Evolutionary conservation across 1,140 invertebrate species (phyloP), one percentile per base, ranked within the genome.

Genomic region (Laupala kohalensis): DNA sequence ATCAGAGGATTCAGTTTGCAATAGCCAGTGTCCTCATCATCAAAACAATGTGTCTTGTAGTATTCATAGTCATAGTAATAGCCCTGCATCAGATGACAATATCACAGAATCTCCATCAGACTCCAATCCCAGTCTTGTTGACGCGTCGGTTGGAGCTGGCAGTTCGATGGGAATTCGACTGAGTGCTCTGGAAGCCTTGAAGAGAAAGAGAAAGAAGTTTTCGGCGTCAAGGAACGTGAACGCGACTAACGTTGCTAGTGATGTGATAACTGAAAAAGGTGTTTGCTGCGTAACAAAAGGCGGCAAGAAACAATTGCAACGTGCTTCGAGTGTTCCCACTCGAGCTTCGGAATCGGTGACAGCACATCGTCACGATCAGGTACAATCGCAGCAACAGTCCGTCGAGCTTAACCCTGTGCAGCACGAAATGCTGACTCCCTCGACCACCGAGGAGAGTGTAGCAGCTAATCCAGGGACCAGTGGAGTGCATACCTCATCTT

Each of bases 1-100:
- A 76, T 93, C 91, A 1, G 91, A 93, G 80, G 92, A 93, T 77
- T 94, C 92, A 12, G 90, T 93, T 24, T 93, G 91, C 79, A 89
- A 90, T 76, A 87, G 86, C 73, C 80, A 81, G 29, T 83, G 86
- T 71, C 79, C 80, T 70, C 80, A 79, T 65, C 23, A 63, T 26
- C 71, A 72, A 23, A 28, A 23, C 74, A 79, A 77, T 67, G 78
- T 77, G n/a, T 78, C 79, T 37, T 72, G 71, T 66, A 63, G 71
- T n/a, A 73, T 72, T 63, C 74, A 74, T 69, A 81, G 81, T 74
- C 77, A 77, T 37, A 79, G 78, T 72, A 80, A 81, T 71, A 80
- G 80, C 75, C 80, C 80, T 12, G 77, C 77, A 0, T 80, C 80
- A 9, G 79, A 80, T 29, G 80, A 81, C 71, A 53, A 53, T 53